These are phyloP conservation scores for Grus americana DNA, from an alignment of 2,113 vertebrate species.

Conservation along the genomic window DNA sequence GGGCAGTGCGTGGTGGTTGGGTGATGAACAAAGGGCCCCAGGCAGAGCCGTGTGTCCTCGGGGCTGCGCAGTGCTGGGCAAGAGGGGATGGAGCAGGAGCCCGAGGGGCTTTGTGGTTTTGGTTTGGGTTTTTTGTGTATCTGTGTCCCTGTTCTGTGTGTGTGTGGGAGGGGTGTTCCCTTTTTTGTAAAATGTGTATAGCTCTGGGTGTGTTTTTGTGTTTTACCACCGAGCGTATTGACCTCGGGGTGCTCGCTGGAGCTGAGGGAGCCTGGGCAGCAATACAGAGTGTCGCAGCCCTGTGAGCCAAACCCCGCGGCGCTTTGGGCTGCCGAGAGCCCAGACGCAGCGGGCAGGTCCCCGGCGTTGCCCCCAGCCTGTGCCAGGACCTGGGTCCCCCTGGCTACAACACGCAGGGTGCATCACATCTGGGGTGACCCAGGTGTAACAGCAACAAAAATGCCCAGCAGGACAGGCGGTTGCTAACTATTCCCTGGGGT, in stretches of 20 bases:
- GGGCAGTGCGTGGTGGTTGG: fast-evolving
- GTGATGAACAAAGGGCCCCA: no score
- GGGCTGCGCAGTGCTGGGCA: neutral
- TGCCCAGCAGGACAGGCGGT: neutral
- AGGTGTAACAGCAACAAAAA: neutral
- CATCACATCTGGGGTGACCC: neutral
- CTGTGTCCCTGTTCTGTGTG: no score
- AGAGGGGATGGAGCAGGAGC: neutral
- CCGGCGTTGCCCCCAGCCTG: neutral
- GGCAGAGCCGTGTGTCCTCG: fast-evolving
- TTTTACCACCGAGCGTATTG: fast-evolving
- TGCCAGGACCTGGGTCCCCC: neutral
- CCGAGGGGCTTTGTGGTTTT: fast-evolving
- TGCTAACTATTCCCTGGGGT: neutral
- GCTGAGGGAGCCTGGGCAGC: neutral
- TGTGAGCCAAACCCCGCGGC: neutral
- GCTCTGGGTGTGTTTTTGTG: no score
- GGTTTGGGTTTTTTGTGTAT: no score
- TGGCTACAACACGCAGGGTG: no score
- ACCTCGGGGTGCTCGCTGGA: neutral
- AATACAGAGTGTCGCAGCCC: neutral
- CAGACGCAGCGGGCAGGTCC: neutral
- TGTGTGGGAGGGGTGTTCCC: no score
- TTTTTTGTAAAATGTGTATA: neutral
- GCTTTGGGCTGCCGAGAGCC: neutral